Evolutionary conservation across 2,888 invertebrate genomes (phyloP).

Genomic region (Nineta flava): DNA sequence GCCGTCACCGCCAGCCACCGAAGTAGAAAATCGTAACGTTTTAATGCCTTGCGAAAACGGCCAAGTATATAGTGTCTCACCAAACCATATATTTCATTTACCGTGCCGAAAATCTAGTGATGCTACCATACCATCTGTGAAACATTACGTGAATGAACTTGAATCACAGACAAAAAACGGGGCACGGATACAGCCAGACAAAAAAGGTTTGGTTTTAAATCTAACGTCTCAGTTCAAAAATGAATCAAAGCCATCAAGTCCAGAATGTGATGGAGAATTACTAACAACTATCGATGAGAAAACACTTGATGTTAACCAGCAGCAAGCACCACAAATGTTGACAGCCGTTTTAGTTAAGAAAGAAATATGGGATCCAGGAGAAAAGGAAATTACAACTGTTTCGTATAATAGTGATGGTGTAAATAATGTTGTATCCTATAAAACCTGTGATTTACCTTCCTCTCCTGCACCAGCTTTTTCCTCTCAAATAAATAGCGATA

Average conservation of each 20-base stretch:
- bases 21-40: conserved; percentile 45
- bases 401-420: conserved; percentile 8
- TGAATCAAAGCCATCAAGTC: conserved; percentile 26
- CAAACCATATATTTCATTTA: conserved; percentile 74
- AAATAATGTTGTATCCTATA: conserved; percentile 20
- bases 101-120: conserved; percentile 27
- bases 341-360: conserved; percentile 30
- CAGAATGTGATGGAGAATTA: conserved; percentile 18
- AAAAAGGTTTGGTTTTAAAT: conserved; percentile 33
- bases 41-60: conserved; percentile 76
- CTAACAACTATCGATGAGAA: conserved; percentile 8
- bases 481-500: conserved; percentile 16
- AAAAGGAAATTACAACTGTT: conserved; percentile 19
- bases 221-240: conserved; percentile 38
- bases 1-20: conserved; percentile 2
- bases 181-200: conserved; percentile 10
- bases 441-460: conserved; percentile 22
- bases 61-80: conserved; percentile 75
- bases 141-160: conserved; percentile 56
- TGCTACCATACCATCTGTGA: conserved; percentile 38
- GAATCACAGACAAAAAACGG: conserved; percentile 27
- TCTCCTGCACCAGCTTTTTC: too few species aligned
- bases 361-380: conserved; percentile 54
- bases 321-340: conserved; percentile 19
- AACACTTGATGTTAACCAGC: conserved; percentile 12